A percentile compares a stretch with the other conserved stretches of the same genome.
phyloP scores from a whole-genome alignment of 2,113 vertebrate species.

The Ardeotis arabs region DNA sequence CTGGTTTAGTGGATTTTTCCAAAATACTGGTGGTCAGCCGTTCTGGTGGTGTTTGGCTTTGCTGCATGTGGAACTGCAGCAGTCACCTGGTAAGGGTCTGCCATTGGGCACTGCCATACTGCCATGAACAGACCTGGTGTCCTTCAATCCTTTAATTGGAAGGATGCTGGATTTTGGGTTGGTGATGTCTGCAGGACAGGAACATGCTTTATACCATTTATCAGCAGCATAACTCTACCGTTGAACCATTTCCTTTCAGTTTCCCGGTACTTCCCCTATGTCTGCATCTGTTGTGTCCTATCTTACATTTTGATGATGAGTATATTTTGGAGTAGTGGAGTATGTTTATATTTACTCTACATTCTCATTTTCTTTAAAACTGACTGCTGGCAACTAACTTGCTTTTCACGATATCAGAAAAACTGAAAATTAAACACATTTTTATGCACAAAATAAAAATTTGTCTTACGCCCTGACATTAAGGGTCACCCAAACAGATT shows the following conservation, averaged over 20 bases:
- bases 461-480: background rate
- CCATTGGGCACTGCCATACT: rapidly evolving
- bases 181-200: background rate
- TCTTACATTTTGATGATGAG: background rate
- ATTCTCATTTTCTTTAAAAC: background rate
- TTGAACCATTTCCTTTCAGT: background rate
- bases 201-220: background rate
- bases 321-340: background rate
- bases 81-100: background rate
- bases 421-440: background rate
- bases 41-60: background rate
- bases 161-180: background rate
- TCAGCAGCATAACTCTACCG: background rate
- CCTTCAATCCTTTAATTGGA: background rate
- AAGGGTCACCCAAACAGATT: background rate
- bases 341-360: background rate
- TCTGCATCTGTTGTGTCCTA: background rate
- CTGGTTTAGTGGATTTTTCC: background rate
- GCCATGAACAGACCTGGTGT: background rate
- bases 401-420: background rate
- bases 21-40: background rate
- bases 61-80: background rate
- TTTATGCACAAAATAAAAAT: background rate
- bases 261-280: background rate
- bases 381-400: background rate